These are phyloP conservation scores for Lycopodina hypogea DNA, from an alignment of 37 sponge, comb jelly and placozoan species.

Conservation along the genomic window DNA sequence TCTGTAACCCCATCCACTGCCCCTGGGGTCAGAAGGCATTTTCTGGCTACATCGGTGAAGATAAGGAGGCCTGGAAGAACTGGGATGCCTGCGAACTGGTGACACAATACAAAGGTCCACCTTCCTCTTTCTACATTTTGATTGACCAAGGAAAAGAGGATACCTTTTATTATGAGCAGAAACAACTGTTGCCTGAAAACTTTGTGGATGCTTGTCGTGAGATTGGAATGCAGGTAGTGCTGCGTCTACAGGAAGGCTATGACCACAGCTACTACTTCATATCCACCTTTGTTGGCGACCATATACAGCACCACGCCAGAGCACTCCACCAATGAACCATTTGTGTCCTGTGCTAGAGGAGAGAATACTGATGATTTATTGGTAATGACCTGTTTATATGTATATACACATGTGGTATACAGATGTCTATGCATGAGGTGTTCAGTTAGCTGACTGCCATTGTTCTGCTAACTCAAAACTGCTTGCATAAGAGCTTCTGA, in stretches of 20 bases:
- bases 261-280: conserved; percentile 97
- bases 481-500: conserved; percentile 25
- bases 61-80: conserved; percentile 75
- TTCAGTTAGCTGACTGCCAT: conserved; percentile 7
- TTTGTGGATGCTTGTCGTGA: conserved; percentile 71
- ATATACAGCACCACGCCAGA: conserved; percentile 85
- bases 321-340: conserved; percentile 43
- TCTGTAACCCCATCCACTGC: conserved; percentile 86
- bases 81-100: conserved; percentile 91
- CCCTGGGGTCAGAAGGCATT: conserved; percentile 98
- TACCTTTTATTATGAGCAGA: conserved; percentile 34
- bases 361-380: background rate
- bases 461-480: conserved; percentile 33
- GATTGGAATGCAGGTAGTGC: conserved; percentile 54
- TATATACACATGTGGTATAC: background rate
- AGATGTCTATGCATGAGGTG: background rate
- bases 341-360: too few relatives aligned
- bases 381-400: too few relatives aligned
- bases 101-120: conserved; percentile 77
- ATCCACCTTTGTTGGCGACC: conserved; percentile 85
- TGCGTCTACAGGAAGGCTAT: conserved; percentile 90
- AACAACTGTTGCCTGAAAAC: conserved; percentile 80
- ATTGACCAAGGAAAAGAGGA: conserved; percentile 91
- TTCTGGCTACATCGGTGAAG: conserved; percentile 81
- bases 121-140: conserved; percentile 61